A percentile compares a stretch with the other conserved stretches of the same genome.
Evolutionary conservation across 2,888 invertebrate species (phyloP).

Genomic region (Rhabditoides inermis): DNA sequence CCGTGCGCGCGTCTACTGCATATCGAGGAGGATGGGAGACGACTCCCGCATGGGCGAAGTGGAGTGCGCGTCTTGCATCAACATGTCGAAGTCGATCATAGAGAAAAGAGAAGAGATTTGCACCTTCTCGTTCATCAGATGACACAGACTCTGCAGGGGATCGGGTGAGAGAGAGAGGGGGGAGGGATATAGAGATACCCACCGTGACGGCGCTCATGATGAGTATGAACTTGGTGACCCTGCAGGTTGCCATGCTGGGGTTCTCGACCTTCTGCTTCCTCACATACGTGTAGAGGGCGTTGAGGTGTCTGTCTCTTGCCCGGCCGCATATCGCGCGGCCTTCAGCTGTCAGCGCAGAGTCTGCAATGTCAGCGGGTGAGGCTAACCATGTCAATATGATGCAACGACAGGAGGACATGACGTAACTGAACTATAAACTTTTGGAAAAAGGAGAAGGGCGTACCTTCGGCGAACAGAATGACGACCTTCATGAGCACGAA

Average conservation of each 20-base stretch:
- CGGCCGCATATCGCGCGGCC: constrained; percentile 15
- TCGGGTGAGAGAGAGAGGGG: too few species aligned
- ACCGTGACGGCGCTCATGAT: constrained; percentile 34
- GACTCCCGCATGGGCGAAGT: too few species aligned
- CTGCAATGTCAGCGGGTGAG: too few species aligned
- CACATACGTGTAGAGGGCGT: constrained; percentile 13
- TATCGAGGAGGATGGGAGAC: too few species aligned
- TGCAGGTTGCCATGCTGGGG: constrained; percentile 20
- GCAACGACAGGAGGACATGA: too few species aligned
- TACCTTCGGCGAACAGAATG: constrained; percentile 27
- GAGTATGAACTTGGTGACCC: constrained; percentile 29
- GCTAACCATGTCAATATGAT: too few species aligned
- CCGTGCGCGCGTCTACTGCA: too few species aligned
- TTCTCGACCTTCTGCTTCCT: constrained; percentile 14
- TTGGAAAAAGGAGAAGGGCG: not conserved
- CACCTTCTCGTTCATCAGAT: constrained; percentile 26
- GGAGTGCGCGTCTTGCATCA: constrained; percentile 22
- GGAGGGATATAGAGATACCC: constrained; percentile 2
- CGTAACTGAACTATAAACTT: not conserved
- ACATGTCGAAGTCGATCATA: constrained; percentile 27
- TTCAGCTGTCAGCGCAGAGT: constrained; percentile 16
- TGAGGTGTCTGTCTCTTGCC: constrained; percentile 20
- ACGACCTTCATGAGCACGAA: constrained; percentile 29
- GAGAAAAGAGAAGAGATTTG: constrained; percentile 25
- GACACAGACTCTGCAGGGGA: constrained; percentile 21